Base-by-base conservation (phyloP, 2,797 vertebrate species). In the Hydrocynus forskahlii region DNA sequence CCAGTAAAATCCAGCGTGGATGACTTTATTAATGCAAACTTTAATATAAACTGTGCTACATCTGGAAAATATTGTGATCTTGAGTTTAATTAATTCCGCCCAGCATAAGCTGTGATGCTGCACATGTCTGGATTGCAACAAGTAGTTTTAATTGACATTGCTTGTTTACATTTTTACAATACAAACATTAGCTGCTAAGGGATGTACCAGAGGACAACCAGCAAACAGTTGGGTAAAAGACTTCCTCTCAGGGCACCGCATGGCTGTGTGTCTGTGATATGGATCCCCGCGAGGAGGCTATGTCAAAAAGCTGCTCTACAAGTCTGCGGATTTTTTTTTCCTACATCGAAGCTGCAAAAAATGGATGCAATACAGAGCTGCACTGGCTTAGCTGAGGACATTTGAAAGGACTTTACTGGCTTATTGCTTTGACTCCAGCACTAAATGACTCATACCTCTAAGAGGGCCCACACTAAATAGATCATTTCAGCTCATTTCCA, bases 381-480 rank as follows among this genome's bases (percentile, higher is more conserved):
- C n/a, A 21, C 60, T 75, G 45, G 70, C 80, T 76, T 78, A 79
- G 83, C 83, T 75, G 38, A 73, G 80, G 63, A 79, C 76, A 73
- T 88, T 21, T 83, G 80, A 85, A 85, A 81, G 69, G 78, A 63
- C 80, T 86, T 89, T 89, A 84, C 57, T 85, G 84, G 83, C 9
- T 79, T 62, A 76, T 79, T 81, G 87, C 81, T 84, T 69, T 82
- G 88, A 90, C 88, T 90, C 91, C 89, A 87, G 89, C 76, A 79
- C 64, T 74, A 92, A 91, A 82, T 86, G 87, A 89, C 75, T 84
- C 89, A 92, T 86, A 88, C 88, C 89, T 91, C 85, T 52, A 62
- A 74, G 76, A 78, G 88, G 88, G 88, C 79, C 87, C 85, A 89
- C 89, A 91, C 89, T 88, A 91, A 92, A 92, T 86, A 88, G 88